phyloP scores from a whole-genome alignment of 2,113 vertebrate genomes.

The Psittacula cyanocephala region DNA sequence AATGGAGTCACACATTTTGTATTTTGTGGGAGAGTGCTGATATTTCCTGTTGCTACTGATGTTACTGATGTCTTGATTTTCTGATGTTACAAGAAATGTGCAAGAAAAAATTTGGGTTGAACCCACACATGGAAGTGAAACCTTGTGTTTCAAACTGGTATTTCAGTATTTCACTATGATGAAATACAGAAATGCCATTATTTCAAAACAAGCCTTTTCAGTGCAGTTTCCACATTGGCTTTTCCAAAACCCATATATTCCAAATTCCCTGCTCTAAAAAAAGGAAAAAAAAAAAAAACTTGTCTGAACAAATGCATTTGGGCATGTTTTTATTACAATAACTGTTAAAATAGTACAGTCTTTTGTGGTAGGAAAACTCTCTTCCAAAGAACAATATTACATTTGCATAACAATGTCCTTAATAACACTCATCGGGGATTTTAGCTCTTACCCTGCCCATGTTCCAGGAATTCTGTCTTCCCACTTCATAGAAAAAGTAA shows the following conservation, averaged over 20 bases:
- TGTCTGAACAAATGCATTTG: neutral
- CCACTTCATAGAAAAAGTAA: neutral
- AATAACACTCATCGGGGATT: neutral
- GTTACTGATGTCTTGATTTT: neutral
- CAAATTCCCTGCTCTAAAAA: neutral
- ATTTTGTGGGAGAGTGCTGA: neutral
- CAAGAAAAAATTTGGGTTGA: neutral
- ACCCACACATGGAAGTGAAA: neutral
- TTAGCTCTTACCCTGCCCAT: neutral
- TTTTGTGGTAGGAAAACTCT: neutral
- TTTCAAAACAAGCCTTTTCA: neutral
- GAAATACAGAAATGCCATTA: neutral
- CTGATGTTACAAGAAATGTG: neutral
- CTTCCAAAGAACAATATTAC: neutral
- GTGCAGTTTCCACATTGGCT: neutral
- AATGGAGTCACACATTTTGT: neutral
- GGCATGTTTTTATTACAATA: neutral
- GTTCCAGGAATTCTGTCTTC: neutral
- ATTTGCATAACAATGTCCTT: slow-evolving; percentile 28
- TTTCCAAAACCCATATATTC: neutral
- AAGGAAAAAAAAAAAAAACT: neutral
- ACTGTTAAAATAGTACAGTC: neutral
- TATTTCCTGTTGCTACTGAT: neutral
- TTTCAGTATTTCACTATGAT: neutral
- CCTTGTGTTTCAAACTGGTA: neutral